These are phyloP conservation scores for Melikaiella ostensackeni DNA, from an alignment of 2,888 invertebrate species.

Conservation along the genomic window DNA sequence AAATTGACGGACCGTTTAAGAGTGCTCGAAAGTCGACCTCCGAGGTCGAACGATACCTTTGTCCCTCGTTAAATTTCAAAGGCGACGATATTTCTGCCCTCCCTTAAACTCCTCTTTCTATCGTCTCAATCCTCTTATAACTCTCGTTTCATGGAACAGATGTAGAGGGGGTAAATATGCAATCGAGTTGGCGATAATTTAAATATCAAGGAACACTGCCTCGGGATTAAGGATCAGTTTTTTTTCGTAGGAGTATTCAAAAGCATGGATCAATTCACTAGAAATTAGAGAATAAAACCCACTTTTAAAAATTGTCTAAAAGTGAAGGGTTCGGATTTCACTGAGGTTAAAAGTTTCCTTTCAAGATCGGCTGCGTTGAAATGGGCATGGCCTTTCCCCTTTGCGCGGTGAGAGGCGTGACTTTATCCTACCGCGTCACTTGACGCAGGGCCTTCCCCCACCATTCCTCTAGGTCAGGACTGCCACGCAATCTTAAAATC, in stretches of 20 bases:
- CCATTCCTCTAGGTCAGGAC: no score
- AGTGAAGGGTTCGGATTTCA: neutral
- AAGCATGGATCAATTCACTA: neutral
- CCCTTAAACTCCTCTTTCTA: constrained; percentile 11
- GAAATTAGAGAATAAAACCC: neutral
- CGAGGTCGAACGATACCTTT: constrained; percentile 60
- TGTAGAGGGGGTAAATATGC: constrained; percentile 16
- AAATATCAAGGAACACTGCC: constrained; percentile 46
- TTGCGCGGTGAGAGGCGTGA: neutral
- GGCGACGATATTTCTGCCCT: constrained; percentile 56
- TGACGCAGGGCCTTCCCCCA: no score
- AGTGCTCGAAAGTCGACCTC: constrained; percentile 59
- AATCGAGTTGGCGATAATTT: constrained; percentile 50
- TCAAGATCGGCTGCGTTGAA: neutral
- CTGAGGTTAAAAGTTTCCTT: neutral
- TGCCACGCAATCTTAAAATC: neutral
- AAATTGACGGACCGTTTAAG: constrained; percentile 65
- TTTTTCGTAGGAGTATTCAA: constrained; percentile 28
- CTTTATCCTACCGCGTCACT: neutral
- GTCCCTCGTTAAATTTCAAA: constrained; percentile 64
- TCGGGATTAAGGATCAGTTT: constrained; percentile 14
- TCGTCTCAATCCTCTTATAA: constrained; percentile 31
- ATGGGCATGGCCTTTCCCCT: neutral
- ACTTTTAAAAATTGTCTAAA: neutral
- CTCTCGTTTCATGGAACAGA: constrained; percentile 37